phyloP scores from a whole-genome alignment of 2,113 vertebrate species.

The Chrysemys picta region DNA sequence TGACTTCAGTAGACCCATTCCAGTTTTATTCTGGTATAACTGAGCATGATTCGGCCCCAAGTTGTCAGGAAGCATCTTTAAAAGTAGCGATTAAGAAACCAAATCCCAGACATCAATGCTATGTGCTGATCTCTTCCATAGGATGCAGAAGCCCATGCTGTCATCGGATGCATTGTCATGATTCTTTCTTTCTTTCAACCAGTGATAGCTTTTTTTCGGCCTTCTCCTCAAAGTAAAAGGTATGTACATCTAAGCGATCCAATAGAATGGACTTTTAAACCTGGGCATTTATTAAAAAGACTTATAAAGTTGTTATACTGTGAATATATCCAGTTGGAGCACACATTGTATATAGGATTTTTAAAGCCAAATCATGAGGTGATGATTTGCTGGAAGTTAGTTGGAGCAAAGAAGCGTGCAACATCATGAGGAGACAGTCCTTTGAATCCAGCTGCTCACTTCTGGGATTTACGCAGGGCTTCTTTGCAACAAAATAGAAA shows the following conservation, averaged over 20 bases:
- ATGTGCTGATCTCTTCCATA: neutral
- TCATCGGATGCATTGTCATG: constrained; percentile 72
- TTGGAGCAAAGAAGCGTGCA: neutral
- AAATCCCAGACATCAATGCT: neutral
- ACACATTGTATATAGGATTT: neutral
- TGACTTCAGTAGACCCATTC: neutral
- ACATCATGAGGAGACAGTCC: neutral
- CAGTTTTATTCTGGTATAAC: neutral
- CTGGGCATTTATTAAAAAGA: neutral
- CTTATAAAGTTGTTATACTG: neutral
- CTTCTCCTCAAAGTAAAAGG: constrained; percentile 69
- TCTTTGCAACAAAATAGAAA: neutral
- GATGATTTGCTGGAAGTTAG: neutral
- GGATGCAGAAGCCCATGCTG: constrained; percentile 56
- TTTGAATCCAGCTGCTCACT: neutral
- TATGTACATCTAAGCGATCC: constrained; percentile 2
- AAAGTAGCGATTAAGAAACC: neutral
- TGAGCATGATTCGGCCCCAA: neutral
- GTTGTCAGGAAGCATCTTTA: neutral
- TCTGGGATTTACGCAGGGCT: neutral
- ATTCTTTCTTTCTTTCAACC: constrained; percentile 72
- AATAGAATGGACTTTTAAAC: neutral
- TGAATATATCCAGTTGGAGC: neutral
- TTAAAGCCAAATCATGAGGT: neutral
- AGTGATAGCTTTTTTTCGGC: constrained; percentile 65